Base-by-base conservation (phyloP, 2,113 vertebrate genomes). In the Leptobrachium leishanense region DNA sequence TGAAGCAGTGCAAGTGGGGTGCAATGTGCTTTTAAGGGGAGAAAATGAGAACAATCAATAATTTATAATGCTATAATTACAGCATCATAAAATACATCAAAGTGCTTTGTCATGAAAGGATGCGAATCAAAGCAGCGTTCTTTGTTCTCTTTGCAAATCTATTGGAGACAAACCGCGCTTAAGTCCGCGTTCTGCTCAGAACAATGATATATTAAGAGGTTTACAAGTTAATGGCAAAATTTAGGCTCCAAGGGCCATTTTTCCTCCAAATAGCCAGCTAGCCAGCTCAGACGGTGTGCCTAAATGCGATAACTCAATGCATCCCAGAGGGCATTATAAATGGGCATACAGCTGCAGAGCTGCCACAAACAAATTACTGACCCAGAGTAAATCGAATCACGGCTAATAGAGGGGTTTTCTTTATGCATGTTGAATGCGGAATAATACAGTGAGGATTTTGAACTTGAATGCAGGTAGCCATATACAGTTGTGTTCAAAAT, bases 41-140 rank as follows among this genome's bases (percentile, higher is more conserved):
- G 41, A 68, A 43, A 43, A 68, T 68, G 66, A 2, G 65, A 39
- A 68, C 5, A 42, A 68, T 68, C 66, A 68, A 68, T 68, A 68
- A 68, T 68, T 68, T 68, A 68, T 43, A 15, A 43, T 12, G 9
- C 66, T 68, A 68, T 4, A 68, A 68, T 68, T 68, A 68, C 43
- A 68, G 10, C 42, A 13, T 68, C 11, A 68, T 8, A 43, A 10
- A 68, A 43, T 9, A 44, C 10, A n/a, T 43, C 43, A 44, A 43
- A 43, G 66, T 68, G 66, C 39, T 68, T 68, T 68, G 66, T 68
- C 41, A 43, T 68, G 66, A 10, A 43, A 43, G 40, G 2, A 68
- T 41, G 42, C 3, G 40, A 43, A 7, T 43, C 31, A 43, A 39
- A 43, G 8, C 66, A 68, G 42, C 40, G 43, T 43, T 68, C 66